phyloP scores from a whole-genome alignment of 2,113 vertebrate species.

The Electrona antarctica region DNA sequence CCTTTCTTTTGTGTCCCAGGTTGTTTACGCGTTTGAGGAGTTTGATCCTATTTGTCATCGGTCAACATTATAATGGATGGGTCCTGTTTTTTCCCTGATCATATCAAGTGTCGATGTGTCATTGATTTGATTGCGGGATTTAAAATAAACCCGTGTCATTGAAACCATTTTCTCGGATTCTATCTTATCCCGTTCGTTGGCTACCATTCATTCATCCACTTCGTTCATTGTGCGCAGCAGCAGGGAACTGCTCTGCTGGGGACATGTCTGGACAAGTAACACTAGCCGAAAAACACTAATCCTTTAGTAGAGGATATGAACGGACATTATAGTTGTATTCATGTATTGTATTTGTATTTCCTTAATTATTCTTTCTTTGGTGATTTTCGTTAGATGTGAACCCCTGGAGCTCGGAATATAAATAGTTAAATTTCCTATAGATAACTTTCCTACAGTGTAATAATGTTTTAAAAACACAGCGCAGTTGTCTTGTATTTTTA shows the following conservation, averaged over 20 bases:
- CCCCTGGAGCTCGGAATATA: no score
- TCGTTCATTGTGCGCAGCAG: slow-evolving; percentile 31
- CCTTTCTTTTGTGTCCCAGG: slow-evolving; percentile 64
- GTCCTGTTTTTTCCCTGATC: background rate
- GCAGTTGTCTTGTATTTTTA: background rate
- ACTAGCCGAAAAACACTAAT: no score
- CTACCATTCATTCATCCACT: slow-evolving; percentile 57
- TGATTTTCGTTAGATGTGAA: no score
- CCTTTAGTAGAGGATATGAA: no score
- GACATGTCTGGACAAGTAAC: slow-evolving; percentile 69
- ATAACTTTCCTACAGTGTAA: slow-evolving; percentile 10
- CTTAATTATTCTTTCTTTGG: no score
- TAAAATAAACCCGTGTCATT: slow-evolving; percentile 18
- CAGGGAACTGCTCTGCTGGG: slow-evolving; percentile 18
- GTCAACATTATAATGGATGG: background rate
- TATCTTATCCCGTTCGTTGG: background rate
- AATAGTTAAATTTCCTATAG: background rate
- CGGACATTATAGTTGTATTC: no score
- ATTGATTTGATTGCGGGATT: background rate
- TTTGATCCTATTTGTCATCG: slow-evolving; percentile 20
- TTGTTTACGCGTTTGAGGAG: slow-evolving; percentile 60
- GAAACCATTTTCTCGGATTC: background rate
- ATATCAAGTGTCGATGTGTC: background rate
- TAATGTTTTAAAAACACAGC: background rate
- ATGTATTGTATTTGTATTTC: no score